These are phyloP conservation scores for Marasmarcha lunaedactyla DNA, from an alignment of 2,888 invertebrate genomes.

Conservation along the genomic window DNA sequence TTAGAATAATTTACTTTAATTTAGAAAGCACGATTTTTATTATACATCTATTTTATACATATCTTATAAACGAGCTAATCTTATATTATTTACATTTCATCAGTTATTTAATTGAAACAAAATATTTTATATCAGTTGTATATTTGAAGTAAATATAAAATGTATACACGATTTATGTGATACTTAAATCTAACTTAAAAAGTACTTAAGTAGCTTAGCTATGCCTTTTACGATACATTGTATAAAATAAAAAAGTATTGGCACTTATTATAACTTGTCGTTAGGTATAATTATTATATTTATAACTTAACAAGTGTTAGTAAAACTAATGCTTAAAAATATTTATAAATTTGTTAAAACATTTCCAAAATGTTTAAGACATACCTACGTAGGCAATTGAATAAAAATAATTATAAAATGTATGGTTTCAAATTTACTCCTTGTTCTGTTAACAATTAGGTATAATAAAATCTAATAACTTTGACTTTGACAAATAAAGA, in stretches of 20 bases:
- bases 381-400: neutral
- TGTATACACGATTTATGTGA: neutral
- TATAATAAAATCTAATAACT: too few relatives aligned
- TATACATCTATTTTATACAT: neutral
- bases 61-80: neutral
- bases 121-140: neutral
- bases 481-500: too few relatives aligned
- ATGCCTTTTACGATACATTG: neutral
- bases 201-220: conserved; percentile 1
- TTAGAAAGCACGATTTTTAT: neutral
- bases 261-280: neutral
- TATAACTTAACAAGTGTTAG: conserved; percentile 5
- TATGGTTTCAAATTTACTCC: too few relatives aligned
- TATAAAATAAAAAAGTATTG: neutral
- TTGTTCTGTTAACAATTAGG: too few relatives aligned
- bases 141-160: neutral
- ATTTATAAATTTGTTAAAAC: neutral
- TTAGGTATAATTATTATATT: neutral
- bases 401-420: too few relatives aligned
- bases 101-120: neutral
- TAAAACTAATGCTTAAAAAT: conserved; percentile 3
- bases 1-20: too few relatives aligned
- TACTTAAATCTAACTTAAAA: neutral
- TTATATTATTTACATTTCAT: too few relatives aligned
- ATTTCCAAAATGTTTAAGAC: neutral